These are phyloP conservation scores for Tympanoctomys barrerae DNA, from an alignment of 2,797 vertebrate species.

Conservation along the genomic window DNA sequence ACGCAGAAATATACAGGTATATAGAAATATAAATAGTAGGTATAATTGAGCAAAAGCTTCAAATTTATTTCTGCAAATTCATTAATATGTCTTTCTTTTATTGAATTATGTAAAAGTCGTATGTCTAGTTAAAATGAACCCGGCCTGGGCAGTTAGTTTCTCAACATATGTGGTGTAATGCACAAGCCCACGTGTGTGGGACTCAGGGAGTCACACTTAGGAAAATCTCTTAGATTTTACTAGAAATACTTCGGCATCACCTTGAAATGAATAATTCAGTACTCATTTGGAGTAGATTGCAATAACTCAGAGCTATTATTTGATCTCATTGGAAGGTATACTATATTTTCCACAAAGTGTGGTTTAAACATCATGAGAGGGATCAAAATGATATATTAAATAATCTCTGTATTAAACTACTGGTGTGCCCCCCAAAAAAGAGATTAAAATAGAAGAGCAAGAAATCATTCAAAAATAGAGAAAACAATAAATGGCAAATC, in stretches of 20 bases:
- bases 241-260: not conserved
- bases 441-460: not conserved
- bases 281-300: not conserved
- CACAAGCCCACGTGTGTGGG: not conserved
- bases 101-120: conserved; percentile 21
- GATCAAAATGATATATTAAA: not conserved
- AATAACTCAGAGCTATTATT: not conserved
- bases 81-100: not conserved
- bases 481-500: not conserved
- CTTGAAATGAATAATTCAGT: conserved; percentile 21
- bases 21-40: not conserved
- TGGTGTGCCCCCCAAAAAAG: not conserved
- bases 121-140: not conserved
- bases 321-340: not conserved
- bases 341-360: not conserved
- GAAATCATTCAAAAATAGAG: not conserved
- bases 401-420: not conserved
- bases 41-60: not conserved
- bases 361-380: not conserved
- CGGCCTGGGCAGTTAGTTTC: not conserved
- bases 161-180: not conserved
- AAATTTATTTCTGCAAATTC: conserved; percentile 21
- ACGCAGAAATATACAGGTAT: not conserved
- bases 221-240: not conserved
- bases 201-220: not conserved